Conservation (phyloP, 1,140 invertebrate genomes). For the Bombus vancouverensis region DNA sequence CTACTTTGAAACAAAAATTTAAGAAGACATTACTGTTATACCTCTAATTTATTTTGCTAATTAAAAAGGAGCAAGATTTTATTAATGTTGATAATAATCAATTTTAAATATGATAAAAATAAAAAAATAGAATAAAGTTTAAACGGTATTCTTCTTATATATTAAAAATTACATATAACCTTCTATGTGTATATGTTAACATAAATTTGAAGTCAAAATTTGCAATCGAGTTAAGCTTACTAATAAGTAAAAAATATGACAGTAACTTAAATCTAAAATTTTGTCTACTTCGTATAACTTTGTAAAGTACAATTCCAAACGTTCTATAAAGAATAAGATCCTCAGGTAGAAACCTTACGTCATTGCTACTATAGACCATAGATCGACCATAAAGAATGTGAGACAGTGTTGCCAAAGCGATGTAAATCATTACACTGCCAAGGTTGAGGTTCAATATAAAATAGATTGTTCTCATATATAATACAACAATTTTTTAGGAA, state of each 20-base stretch:
- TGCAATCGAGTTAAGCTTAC: not conserved
- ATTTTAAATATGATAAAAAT: not conserved
- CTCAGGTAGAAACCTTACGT: conserved; percentile 80
- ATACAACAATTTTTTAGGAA: not conserved
- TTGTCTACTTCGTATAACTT: not conserved
- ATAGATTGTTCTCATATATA: not conserved
- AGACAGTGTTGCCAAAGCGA: conserved; percentile 75
- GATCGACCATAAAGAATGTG: conserved; percentile 78
- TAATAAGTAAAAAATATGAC: not conserved
- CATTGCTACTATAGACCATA: conserved; percentile 75
- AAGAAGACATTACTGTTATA: not conserved
- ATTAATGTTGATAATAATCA: not conserved
- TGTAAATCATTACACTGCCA: conserved; percentile 66
- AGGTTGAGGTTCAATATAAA: conserved; percentile 47
- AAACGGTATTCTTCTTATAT: not conserved
- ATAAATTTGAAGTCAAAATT: not conserved
- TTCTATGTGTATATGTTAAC: not conserved
- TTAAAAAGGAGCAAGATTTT: not conserved
- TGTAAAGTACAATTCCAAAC: conserved; percentile 25
- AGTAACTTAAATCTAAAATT: not conserved
- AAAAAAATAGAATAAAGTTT: not conserved
- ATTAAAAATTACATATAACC: not conserved
- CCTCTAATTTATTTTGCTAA: not conserved
- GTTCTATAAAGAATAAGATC: conserved; percentile 72
- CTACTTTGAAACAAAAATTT: not conserved